A percentile compares a stretch with the other conserved stretches of the same genome.
Conservation (phyloP, 2,888 invertebrate genomes). For the Palloptera scutellata region DNA sequence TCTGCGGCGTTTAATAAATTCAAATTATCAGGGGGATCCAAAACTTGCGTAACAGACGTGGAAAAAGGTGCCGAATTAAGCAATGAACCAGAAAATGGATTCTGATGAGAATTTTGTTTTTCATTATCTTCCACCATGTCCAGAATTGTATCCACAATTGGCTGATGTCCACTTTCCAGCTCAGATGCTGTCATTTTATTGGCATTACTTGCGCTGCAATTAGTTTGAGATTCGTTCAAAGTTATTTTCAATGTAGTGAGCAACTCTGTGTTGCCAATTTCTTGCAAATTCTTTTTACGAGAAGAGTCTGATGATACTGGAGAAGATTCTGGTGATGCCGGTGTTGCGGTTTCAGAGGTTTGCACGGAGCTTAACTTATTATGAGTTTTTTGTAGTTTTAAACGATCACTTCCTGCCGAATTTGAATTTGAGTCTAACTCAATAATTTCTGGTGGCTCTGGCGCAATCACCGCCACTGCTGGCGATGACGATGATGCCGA, state of each 20-base stretch:
- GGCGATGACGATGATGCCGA: conserved; percentile 56
- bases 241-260: conserved; percentile 21
- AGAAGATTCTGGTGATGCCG: conserved; percentile 34
- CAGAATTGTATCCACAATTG: conserved; percentile 57
- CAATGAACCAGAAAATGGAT: conserved; percentile 31
- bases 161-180: conserved; percentile 46
- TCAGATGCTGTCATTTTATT: conserved; percentile 5
- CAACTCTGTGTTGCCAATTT: conserved; percentile 13
- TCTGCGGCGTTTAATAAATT: conserved; percentile 39
- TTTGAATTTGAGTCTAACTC: conserved; percentile 61
- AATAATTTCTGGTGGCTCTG: conserved; percentile 60
- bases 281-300: conserved; percentile 11
- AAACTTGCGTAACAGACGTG: conserved; percentile 42
- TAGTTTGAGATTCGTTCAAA: conserved; percentile 35
- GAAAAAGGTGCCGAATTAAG: conserved; percentile 35
- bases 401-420: conserved; percentile 41
- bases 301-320: conserved; percentile 19
- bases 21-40: conserved; percentile 53
- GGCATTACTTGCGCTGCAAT: conserved; percentile 6
- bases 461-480: conserved; percentile 52
- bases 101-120: conserved; percentile 40
- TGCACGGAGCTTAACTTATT: conserved; percentile 12
- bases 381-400: conserved; percentile 31
- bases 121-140: conserved; percentile 57
- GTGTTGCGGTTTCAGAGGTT: conserved; percentile 28